Conservation (phyloP, 2,888 invertebrate species). For the Seira ritae region DNA sequence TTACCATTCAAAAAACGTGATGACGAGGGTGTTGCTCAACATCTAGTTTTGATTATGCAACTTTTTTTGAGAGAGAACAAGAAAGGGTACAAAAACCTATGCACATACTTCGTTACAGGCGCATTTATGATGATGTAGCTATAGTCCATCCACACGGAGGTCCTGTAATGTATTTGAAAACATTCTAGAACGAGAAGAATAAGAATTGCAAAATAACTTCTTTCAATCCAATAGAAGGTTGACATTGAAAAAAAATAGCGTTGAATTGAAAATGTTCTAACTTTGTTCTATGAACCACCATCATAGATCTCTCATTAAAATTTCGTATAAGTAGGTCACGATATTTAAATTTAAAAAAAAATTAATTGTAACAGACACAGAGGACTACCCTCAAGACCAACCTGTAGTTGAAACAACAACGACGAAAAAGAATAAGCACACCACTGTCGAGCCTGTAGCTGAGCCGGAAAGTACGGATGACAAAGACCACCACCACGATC, state of each 20-base stretch:
- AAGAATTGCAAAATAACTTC: too few species aligned
- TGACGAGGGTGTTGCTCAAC: too few species aligned
- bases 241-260: background rate
- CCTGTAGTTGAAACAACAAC: conserved; percentile 14
- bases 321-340: too few species aligned
- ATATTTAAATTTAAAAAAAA: background rate
- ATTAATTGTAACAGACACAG: background rate
- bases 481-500: conserved; percentile 31
- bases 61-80: too few species aligned
- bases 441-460: background rate
- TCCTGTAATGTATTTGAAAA: background rate
- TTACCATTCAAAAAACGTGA: conserved; percentile 19
- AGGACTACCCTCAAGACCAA: conserved; percentile 42
- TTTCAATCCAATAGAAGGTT: background rate
- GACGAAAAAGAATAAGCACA: conserved; percentile 12
- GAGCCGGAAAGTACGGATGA: conserved; percentile 6
- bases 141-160: conserved; percentile 36
- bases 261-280: background rate
- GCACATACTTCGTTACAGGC: too few species aligned
- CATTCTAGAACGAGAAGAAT: too few species aligned
- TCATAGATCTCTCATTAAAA: too few species aligned
- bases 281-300: too few species aligned
- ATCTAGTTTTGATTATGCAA: conserved; percentile 21
- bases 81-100: too few species aligned
- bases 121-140: background rate